Evolutionary conservation across 2,797 vertebrate genomes (phyloP), one percentile per base, ranked within the genome.

Genomic region (Epinephelus malabaricus): DNA sequence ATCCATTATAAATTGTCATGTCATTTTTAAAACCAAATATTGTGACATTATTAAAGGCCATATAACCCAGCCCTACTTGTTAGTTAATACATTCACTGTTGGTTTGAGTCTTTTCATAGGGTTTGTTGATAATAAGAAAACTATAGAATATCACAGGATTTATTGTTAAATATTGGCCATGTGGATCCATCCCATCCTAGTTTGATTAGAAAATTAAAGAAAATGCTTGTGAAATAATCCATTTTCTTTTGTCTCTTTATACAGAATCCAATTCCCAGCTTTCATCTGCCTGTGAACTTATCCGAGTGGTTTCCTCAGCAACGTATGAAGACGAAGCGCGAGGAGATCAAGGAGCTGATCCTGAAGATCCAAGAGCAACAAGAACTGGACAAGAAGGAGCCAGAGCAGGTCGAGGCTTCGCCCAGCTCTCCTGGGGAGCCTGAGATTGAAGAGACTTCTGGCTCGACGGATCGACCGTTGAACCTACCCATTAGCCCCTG

Each of bases 311-410:
- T 99, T 91, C 97, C 97, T 34, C 96, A 97, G 80, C 97, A 97
- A 85, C 95, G 97, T 86, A 98, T 99, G 97, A 99, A 97, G 96
- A 98, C 96, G 54, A 99, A 99, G 92, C 97, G 98, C 15, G 95
- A 98, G 88, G 98, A 99, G 93, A 98, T 99, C 83, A 90, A 94
- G 78, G 95, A 97, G 54, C 96, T 99, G 78, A 99, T 99, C 86
- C 92, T 98, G 69, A 96, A 94, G 77, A 94, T 99, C 51, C 96
- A 98, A 78, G 94, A 94, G 78, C 94, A 96, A 54, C 98, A 99
- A 86, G 95, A 95, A 82, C 92, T 92, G 92, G 95, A 96, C 18
- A 94, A 90, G 88, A 95, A 91, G 85, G 96, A 96, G 89, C 90
- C 89, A 0, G 79, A 74, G 27, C 76, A 10, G 46, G 72, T 14